phyloP scores from a whole-genome alignment of 2,888 invertebrate species.

The Stramonita haemastoma region DNA sequence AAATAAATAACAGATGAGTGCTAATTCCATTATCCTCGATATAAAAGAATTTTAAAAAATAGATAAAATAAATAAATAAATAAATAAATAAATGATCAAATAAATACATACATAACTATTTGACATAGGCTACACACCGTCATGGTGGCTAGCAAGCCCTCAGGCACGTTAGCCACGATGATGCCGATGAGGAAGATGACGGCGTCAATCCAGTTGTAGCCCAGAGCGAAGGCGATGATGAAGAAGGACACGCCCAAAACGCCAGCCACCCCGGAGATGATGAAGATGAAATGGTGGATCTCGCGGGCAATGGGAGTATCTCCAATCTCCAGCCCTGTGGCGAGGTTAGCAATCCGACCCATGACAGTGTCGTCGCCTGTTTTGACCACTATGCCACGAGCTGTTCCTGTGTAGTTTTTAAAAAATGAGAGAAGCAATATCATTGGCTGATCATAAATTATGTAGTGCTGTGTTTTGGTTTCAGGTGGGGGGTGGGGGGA shows the following conservation, averaged over 20 bases:
- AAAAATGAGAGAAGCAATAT: too few relatives aligned
- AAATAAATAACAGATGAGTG: too few relatives aligned
- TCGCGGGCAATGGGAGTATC: constrained; percentile 99
- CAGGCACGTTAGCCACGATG: constrained; percentile 99
- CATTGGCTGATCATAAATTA: too few relatives aligned
- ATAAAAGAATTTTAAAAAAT: too few relatives aligned
- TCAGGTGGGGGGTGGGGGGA: background rate
- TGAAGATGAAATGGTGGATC: constrained; percentile 98
- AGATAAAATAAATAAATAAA: too few relatives aligned
- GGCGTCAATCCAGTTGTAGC: constrained; percentile 99
- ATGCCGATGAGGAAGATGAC: constrained; percentile 98
- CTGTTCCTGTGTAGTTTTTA: constrained; percentile 3
- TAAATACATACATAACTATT: too few relatives aligned
- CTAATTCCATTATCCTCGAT: too few relatives aligned
- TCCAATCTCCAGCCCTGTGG: constrained; percentile 76
- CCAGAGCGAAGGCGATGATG: constrained; percentile 95
- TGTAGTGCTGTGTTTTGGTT: background rate
- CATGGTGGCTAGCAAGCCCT: constrained; percentile 98
- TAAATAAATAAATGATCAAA: too few relatives aligned
- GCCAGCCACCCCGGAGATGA: constrained; percentile 93
- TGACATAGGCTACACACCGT: constrained; percentile 82
- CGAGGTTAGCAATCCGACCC: constrained; percentile 78
- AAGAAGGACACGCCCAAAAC: constrained; percentile 94
- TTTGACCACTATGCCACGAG: constrained; percentile 70
- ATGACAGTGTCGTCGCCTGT: constrained; percentile 78